A percentile compares a stretch with the other conserved stretches of the same genome.
These are phyloP conservation scores for Sebastes taczanowskii DNA, from an alignment of 2,797 vertebrate species.

Conservation along the genomic window DNA sequence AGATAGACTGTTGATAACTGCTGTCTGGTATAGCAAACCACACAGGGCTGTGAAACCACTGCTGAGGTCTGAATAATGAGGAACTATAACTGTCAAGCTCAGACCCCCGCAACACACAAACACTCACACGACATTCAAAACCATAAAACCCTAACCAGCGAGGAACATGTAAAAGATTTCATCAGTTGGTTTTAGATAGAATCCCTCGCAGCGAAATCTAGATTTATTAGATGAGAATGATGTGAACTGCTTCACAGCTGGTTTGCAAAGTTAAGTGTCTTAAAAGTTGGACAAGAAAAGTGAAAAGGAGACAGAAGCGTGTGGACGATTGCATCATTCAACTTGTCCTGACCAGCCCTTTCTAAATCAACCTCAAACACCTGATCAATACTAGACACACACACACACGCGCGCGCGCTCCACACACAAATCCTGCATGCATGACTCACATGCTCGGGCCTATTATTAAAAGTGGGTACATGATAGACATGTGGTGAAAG, in stretches of 20 bases:
- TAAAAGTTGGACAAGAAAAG: neutral
- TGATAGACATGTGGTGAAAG: conserved; percentile 66
- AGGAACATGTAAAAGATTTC: neutral
- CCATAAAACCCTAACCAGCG: neutral
- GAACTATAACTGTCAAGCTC: conserved; percentile 73
- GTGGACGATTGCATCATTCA: conserved; percentile 36
- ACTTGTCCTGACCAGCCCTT: conserved; percentile 20
- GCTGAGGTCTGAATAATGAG: conserved; percentile 72
- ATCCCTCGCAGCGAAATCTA: neutral
- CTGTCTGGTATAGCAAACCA: conserved; percentile 67
- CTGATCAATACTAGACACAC: conserved; percentile 45
- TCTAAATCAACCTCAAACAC: conserved; percentile 24
- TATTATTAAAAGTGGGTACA: conserved; percentile 66
- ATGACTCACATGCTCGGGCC: conserved; percentile 49
- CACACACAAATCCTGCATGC: conserved; percentile 18
- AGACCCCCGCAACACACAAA: conserved; percentile 27
- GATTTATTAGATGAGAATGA: neutral
- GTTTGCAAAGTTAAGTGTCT: neutral
- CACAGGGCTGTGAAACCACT: conserved; percentile 71
- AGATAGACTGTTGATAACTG: conserved; percentile 69
- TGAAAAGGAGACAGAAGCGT: neutral
- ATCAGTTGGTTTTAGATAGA: conserved; percentile 7
- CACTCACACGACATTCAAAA: neutral
- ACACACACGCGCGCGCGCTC: neutral
- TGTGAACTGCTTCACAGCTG: neutral